phyloP scores from a whole-genome alignment of 2,113 vertebrate genomes.

The Cebus imitator region DNA sequence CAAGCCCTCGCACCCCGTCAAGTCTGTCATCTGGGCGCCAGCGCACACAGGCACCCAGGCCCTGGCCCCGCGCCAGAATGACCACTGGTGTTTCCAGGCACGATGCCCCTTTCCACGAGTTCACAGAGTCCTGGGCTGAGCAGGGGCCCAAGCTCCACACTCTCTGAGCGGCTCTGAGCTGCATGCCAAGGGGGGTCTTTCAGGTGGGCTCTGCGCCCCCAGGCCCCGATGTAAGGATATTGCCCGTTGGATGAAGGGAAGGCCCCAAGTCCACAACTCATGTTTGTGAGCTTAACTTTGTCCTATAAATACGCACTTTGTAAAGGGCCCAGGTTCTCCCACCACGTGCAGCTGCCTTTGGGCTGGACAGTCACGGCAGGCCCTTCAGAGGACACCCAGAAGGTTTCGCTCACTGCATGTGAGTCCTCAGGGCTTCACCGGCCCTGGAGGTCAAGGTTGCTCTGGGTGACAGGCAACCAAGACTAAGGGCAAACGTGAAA shows the following conservation, averaged over 20 bases:
- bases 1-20: no score
- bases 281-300: not conserved
- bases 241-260: accelerated
- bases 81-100: not conserved
- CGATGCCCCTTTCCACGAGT: accelerated
- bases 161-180: not conserved
- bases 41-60: not conserved
- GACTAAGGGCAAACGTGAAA: not conserved
- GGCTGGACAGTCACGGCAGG: accelerated
- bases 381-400: not conserved
- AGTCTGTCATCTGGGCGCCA: accelerated
- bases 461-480: not conserved
- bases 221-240: accelerated
- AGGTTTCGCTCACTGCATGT: not conserved
- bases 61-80: accelerated
- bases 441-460: not conserved
- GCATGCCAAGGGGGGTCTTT: accelerated
- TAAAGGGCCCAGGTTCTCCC: not conserved
- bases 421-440: accelerated
- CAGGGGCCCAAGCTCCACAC: accelerated
- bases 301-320: not conserved
- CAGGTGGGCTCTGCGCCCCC: accelerated
- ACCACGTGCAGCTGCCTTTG: accelerated
- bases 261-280: not conserved
- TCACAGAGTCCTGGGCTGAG: not conserved